Conservation (phyloP, 2,797 vertebrate species). For the Eupleurogrammus muticus region DNA sequence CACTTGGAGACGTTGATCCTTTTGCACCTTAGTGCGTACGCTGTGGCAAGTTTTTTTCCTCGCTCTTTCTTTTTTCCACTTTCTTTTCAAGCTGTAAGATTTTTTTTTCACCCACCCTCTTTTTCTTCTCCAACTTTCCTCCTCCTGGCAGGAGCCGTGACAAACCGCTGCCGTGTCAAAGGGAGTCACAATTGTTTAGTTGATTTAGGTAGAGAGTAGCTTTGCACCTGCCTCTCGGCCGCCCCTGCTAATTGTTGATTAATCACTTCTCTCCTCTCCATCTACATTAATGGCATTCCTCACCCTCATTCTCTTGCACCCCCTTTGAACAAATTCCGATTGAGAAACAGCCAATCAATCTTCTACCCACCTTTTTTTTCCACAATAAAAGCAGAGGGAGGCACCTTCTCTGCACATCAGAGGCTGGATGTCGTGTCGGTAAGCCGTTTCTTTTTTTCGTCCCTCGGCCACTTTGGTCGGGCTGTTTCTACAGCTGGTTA, state of each 20-base stretch:
- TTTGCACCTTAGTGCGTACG: conserved; percentile 30
- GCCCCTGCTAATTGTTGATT: conserved; percentile 25
- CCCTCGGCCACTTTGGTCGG: conserved; percentile 72
- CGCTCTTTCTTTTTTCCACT: background rate
- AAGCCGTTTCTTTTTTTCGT: conserved; percentile 50
- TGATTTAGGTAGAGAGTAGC: conserved; percentile 31
- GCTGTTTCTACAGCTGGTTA: conserved; percentile 78
- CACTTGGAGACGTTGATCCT: conserved; percentile 38
- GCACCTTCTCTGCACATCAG: conserved; percentile 24
- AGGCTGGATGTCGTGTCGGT: conserved; percentile 38
- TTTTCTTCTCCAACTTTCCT: background rate
- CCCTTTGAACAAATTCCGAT: conserved; percentile 1
- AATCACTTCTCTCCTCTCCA: conserved; percentile 15
- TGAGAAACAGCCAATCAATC: background rate
- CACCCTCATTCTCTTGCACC: background rate
- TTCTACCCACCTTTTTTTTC: background rate
- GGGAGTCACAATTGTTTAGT: conserved; percentile 15
- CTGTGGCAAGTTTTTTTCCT: conserved; percentile 14
- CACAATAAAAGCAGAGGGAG: background rate
- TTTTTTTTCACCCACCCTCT: conserved; percentile 34
- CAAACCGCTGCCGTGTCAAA: conserved; percentile 3
- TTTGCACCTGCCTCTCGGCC: conserved; percentile 4
- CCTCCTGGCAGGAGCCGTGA: conserved; percentile 14
- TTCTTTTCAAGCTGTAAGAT: background rate
- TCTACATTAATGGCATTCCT: conserved; percentile 4